These are phyloP conservation scores for Meriones unguiculatus DNA, from an alignment of 2,113 vertebrate species.

Conservation along the genomic window DNA sequence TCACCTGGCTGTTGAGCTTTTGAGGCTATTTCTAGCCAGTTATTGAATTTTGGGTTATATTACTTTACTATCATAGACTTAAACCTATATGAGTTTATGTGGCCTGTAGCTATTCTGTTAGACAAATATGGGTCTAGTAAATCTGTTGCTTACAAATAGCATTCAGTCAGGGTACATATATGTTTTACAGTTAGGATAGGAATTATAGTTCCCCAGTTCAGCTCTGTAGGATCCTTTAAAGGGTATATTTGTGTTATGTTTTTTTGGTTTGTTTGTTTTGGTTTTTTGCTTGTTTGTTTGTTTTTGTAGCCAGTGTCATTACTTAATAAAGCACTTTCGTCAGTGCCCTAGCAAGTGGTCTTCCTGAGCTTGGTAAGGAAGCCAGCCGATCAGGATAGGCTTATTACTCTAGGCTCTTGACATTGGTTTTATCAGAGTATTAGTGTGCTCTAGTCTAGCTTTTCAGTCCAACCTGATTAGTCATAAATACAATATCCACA, in stretches of 20 bases:
- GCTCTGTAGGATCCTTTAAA: neutral
- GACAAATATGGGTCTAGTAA: neutral
- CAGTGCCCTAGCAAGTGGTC: neutral
- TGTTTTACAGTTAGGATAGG: neutral
- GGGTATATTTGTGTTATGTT: neutral
- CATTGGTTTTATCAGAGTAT: neutral
- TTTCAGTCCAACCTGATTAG: neutral
- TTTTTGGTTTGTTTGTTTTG: neutral
- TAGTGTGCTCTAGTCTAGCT: neutral
- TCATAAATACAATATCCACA: neutral
- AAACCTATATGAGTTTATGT: neutral
- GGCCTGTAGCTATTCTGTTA: neutral
- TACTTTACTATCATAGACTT: conserved; percentile 18
- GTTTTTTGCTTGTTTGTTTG: no score
- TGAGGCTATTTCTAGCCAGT: neutral
- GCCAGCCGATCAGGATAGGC: no score
- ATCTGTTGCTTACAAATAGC: neutral
- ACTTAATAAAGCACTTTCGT: neutral
- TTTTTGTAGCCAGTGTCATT: neutral
- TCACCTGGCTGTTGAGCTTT: neutral
- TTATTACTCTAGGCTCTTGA: neutral
- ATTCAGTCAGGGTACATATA: neutral
- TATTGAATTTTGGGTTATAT: conserved; percentile 4
- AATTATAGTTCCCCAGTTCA: conserved; percentile 1
- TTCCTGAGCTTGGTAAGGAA: neutral